Percentiles rank a stretch among this genome's conserved stretches.
Conservation (phyloP, 2,797 vertebrate genomes). For the Karalla daura region DNA sequence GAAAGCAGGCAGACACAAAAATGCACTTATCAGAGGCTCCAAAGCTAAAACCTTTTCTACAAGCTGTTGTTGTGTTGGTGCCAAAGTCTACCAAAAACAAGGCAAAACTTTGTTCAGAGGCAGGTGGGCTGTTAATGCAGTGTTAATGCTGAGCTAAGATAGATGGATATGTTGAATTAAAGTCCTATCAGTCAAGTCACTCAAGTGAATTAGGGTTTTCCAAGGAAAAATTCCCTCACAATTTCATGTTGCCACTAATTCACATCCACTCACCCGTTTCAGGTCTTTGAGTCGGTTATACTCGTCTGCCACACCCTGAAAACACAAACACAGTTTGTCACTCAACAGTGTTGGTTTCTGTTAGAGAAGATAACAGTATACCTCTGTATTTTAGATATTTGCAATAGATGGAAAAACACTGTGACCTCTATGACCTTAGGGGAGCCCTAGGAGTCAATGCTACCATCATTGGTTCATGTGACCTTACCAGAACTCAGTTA, state of each 20-base stretch:
- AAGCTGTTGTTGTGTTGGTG: no score
- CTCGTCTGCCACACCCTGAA: slow-evolving; percentile 87
- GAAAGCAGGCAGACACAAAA: background rate
- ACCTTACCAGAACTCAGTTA: no score
- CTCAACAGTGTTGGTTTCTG: background rate
- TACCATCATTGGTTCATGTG: no score
- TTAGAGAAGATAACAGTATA: no score
- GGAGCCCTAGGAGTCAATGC: no score
- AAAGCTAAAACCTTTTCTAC: background rate
- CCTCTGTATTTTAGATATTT: no score
- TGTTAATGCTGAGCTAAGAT: slow-evolving; percentile 7
- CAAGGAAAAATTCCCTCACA: no score
- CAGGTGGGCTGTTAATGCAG: background rate
- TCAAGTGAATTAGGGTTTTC: no score
- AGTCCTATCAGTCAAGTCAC: no score
- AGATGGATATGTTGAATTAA: no score
- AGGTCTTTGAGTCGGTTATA: slow-evolving; percentile 88
- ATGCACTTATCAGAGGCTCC: background rate
- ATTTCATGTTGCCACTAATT: background rate
- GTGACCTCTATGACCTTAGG: no score
- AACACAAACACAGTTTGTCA: background rate
- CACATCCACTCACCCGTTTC: slow-evolving; percentile 82
- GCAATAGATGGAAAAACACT: no score
- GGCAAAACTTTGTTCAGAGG: background rate
- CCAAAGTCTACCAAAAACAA: background rate